Evolutionary conservation across 1,140 invertebrate species (phyloP), one percentile per base, ranked within the genome.

Genomic region (Scaptomyza montana): DNA sequence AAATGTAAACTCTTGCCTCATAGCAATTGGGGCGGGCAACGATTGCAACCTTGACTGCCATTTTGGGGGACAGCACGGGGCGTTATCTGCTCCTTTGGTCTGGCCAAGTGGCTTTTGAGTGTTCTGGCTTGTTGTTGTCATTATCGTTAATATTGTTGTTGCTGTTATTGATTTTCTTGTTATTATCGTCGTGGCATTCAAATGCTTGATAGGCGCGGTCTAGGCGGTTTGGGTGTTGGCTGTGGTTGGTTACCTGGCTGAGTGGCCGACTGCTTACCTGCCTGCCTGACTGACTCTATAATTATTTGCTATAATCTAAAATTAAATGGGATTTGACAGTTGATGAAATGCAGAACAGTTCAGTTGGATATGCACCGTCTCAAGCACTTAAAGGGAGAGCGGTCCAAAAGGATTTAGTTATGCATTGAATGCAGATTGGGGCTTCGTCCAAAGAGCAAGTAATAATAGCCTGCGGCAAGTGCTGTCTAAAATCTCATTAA

Each of bases 271-370:
- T 56, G 56, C 43, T 43, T 50, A 43, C 19, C 62, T 36, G 33
- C 1, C 47, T 45, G 41, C 36, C n/a, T 55, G 41, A 21, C 53
- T 41, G 21, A 51, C 60, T 74, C 74, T 73, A 86, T 81, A 86
- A 86, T 81, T 86, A 87, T 86, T 86, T 86, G 82, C 78, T 66
- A 87, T 87, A 87, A 86, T 86, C 81, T 78, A 72, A 81, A 87
- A 69, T 78, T 86, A 78, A 86, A 86, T 86, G 81, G 81, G 78
- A 86, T 86, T 86, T 86, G 81, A 86, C 80, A 85, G 78, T 86
- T 86, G 81, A 86, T 86, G 81, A 86, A 86, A 86, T 85, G 81
- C 77, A 62, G 55, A 85, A 80, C 54, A 85, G 77, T 80, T 85
- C 80, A 74, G 80, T 85, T 77, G 69, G 65, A 71, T 77, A 86